Conservation (phyloP, 2,113 vertebrate genomes). For the Sinocyclocheilus anshuiensis region DNA sequence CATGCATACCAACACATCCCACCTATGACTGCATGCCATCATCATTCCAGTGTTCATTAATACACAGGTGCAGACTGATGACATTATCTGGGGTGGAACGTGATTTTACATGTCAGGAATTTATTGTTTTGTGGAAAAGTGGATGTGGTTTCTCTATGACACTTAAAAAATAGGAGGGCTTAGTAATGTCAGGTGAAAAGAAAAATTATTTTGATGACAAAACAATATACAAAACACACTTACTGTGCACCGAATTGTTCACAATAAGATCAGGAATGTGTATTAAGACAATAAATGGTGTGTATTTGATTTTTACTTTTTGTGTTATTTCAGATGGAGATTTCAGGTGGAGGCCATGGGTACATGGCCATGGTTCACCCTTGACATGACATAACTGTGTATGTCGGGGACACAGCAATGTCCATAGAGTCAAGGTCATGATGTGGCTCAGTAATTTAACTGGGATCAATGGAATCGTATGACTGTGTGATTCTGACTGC, state of each 20-base stretch:
- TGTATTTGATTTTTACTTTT: not conserved
- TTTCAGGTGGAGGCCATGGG: not conserved
- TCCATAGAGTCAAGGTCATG: constrained; percentile 49
- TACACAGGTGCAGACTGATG: not conserved
- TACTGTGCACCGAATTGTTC: not conserved
- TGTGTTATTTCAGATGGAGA: not conserved
- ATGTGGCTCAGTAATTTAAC: constrained; percentile 43
- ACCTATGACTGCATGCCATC: not conserved
- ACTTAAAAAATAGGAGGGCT: not conserved
- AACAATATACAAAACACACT: no score
- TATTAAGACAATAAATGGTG: not conserved
- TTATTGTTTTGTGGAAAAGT: not conserved
- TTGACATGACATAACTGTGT: constrained; percentile 29
- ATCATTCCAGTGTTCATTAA: not conserved
- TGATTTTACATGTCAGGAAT: not conserved
- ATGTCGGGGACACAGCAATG: not conserved
- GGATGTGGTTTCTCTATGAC: not conserved
- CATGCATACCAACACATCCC: constrained; percentile 5
- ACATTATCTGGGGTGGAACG: not conserved
- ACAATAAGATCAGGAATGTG: not conserved
- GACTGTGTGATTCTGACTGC: not conserved
- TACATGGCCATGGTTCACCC: not conserved
- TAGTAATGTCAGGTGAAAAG: not conserved
- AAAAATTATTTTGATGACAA: no score
- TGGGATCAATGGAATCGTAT: constrained; percentile 21